Base-by-base conservation (phyloP, 2,113 vertebrate species). In the Ameiurus melas region DNA sequence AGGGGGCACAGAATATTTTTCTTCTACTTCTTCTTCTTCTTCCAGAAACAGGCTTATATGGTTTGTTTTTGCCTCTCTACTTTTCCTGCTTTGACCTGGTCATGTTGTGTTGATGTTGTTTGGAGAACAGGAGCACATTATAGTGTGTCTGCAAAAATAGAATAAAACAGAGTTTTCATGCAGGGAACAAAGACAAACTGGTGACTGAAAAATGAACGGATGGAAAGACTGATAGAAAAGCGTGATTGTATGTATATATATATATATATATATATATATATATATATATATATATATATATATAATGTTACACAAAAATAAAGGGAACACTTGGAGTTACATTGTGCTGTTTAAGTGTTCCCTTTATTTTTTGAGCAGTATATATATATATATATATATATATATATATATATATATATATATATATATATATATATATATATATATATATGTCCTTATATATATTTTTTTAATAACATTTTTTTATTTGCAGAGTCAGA, bases 41-140 rank as follows among this genome's bases (percentile, higher is more conserved):
- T 36, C 36, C 55, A 43, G 60, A 90, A 87, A 85, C 83, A 14
- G 75, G 30, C 36, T 83, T 64, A 77, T 62, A 60, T 83, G 83
- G 68, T 70, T 47, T 90, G 70, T 53, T 88, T 88, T 79, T 83
- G 27, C 55, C 33, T 75, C 39, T 25, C 75, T 62, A 70, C 51
- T 51, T 82, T 87, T 85, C 73, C 39, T 47, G 33, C 57, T 36
- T 36, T 47, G 60, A 78, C 70, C n/a, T 80, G 33, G 62, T 81
- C 78, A 33, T 82, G 77, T n/a, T 39, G n/a, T 51, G 25, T 33
- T 89, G 58, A 36, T 85, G 86, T 39, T 82, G 27, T 68, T 83
- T 51, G 64, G n/a, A 25, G 27, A 62, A 51, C 57, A 58, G 57
- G 36, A 73, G 57, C 20, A 62, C 73, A 47, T 78, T 77, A 86